Conservation (phyloP, 2,888 invertebrate genomes). For the Ochropleura leucogaster region DNA sequence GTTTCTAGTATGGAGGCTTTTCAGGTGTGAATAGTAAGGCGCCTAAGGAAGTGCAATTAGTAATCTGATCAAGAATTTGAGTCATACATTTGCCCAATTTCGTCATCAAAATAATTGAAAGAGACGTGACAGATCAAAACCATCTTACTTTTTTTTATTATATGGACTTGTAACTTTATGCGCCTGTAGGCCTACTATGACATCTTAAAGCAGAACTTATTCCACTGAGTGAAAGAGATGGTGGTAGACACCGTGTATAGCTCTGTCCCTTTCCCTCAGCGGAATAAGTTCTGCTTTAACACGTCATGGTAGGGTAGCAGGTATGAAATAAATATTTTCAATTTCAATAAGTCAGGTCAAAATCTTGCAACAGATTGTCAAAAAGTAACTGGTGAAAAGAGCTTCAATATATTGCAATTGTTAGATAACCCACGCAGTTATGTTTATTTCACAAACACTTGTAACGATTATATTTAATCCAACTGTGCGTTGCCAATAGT, state of each 20-base stretch:
- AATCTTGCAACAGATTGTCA: not conserved
- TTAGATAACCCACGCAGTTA: not conserved
- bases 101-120: not conserved
- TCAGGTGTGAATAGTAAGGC: conserved; percentile 1
- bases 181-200: too few species aligned
- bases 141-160: too few species aligned
- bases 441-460: not conserved
- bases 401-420: not conserved
- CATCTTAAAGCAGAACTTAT: too few species aligned
- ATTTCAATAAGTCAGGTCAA: not conserved
- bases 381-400: not conserved
- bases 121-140: not conserved
- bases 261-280: too few species aligned
- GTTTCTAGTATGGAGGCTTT: conserved; percentile 10
- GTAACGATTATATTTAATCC: not conserved
- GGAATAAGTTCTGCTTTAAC: too few species aligned
- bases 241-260: too few species aligned
- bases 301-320: too few species aligned
- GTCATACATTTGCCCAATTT: not conserved
- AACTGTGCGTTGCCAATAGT: conserved; percentile 3
- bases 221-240: too few species aligned
- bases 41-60: conserved; percentile 38
- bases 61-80: not conserved
- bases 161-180: too few species aligned
- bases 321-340: too few species aligned